phyloP scores from a whole-genome alignment of 2,113 vertebrate genomes.

The Cromileptes altivelis region DNA sequence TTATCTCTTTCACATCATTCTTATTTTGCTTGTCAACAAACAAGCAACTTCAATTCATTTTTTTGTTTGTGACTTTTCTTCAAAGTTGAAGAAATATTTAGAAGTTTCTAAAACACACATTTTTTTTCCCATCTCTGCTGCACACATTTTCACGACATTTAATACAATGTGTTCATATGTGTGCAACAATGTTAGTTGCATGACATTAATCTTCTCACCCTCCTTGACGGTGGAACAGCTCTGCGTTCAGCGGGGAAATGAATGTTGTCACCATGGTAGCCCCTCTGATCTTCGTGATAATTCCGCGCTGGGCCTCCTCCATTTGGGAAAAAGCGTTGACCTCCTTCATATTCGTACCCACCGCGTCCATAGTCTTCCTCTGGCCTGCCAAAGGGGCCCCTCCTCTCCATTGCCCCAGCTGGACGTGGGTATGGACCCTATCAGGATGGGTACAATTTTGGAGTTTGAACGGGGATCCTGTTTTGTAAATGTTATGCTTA shows the following conservation, averaged over 20 bases:
- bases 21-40: neutral
- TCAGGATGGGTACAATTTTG: neutral
- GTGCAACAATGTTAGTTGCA: neutral
- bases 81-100: neutral
- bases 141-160: neutral
- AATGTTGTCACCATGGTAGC: slow-evolving; percentile 76
- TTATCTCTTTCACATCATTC: neutral
- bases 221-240: slow-evolving; percentile 72
- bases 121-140: neutral
- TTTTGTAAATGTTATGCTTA: neutral
- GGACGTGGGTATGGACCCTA: slow-evolving; percentile 77
- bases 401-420: slow-evolving; percentile 72
- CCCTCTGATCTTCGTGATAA: slow-evolving; percentile 84
- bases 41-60: neutral
- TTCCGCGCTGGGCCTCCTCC: slow-evolving; percentile 75
- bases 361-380: slow-evolving; percentile 80
- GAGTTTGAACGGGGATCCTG: neutral
- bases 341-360: slow-evolving; percentile 81
- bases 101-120: too few species aligned
- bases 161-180: neutral
- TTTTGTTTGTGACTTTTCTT: neutral
- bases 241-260: slow-evolving; percentile 81
- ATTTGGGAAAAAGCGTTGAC: slow-evolving; percentile 82
- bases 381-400: slow-evolving; percentile 78
- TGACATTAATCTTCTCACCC: slow-evolving; percentile 65